Percentiles rank a stretch among this genome's conserved stretches.
These are phyloP conservation scores for Solenodon paradoxus DNA, from an alignment of 2,113 vertebrate species.

Conservation along the genomic window DNA sequence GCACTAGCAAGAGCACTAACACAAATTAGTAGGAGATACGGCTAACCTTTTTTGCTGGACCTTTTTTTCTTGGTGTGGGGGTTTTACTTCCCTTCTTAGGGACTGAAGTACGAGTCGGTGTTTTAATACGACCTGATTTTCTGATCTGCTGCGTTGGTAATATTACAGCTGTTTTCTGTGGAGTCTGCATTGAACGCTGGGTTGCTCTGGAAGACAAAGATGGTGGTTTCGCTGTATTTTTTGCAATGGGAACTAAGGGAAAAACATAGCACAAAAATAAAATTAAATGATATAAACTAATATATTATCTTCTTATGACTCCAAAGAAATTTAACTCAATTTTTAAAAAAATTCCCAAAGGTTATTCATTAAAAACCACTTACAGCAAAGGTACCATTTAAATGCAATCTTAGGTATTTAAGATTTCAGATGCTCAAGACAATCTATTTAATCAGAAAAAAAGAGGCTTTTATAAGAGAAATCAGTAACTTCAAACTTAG, in stretches of 20 bases:
- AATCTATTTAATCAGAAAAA: constrained; percentile 26
- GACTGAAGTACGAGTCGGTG: constrained; percentile 83
- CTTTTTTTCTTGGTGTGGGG: constrained; percentile 88
- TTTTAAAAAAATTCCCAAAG: constrained; percentile 74
- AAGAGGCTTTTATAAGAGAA: not conserved
- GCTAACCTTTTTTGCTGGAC: constrained; percentile 93
- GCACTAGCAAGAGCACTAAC: constrained; percentile 53
- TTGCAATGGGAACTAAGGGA: constrained; percentile 87
- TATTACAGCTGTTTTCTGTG: constrained; percentile 86
- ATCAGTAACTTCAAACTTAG: not conserved
- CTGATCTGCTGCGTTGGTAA: constrained; percentile 83
- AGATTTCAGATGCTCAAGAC: constrained; percentile 29
- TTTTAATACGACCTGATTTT: constrained; percentile 88
- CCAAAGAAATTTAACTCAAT: constrained; percentile 23
- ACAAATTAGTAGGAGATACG: constrained; percentile 72
- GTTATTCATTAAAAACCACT: constrained; percentile 59
- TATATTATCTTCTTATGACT: constrained; percentile 7
- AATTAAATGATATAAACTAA: constrained; percentile 69
- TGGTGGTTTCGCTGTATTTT: constrained; percentile 84
- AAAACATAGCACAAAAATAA: constrained; percentile 75
- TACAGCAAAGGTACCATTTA: constrained; percentile 54
- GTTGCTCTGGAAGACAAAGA: constrained; percentile 88
- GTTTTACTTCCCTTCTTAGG: constrained; percentile 87
- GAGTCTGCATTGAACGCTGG: constrained; percentile 88
- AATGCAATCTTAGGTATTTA: constrained; percentile 41